A percentile compares a stretch with the other conserved stretches of the same genome.
phyloP scores from a whole-genome alignment of 1,140 invertebrate genomes.

The Asbolus verrucosus region DNA sequence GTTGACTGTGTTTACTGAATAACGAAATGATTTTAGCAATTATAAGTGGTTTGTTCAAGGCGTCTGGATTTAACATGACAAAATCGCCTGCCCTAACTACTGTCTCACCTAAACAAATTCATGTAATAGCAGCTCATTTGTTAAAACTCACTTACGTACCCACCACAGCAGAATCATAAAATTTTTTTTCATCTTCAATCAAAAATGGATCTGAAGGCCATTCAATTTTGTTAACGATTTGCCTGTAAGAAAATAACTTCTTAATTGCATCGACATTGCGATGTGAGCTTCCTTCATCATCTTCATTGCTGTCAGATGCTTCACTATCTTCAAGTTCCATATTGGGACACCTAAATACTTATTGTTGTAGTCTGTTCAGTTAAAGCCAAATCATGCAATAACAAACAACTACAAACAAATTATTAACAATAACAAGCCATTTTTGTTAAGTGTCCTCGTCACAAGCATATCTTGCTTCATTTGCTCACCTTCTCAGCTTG shows the following conservation, averaged over 20 bases:
- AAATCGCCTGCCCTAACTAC: constrained; percentile 69
- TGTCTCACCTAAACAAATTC: not conserved
- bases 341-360: constrained; percentile 74
- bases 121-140: too few relatives aligned
- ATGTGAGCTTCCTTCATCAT: constrained; percentile 50
- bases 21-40: not conserved
- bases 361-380: too few relatives aligned
- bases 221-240: too few relatives aligned
- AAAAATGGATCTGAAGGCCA: too few relatives aligned
- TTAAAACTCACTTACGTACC: too few relatives aligned
- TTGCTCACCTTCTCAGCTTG: constrained; percentile 61
- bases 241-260: not conserved
- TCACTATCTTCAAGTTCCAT: constrained; percentile 80
- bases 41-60: constrained; percentile 62
- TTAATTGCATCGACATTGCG: not conserved
- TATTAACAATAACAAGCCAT: too few relatives aligned
- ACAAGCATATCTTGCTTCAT: too few relatives aligned
- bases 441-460: too few relatives aligned
- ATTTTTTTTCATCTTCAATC: too few relatives aligned
- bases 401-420: too few relatives aligned
- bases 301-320: constrained; percentile 72
- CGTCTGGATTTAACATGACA: constrained; percentile 79
- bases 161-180: too few relatives aligned
- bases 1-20: not conserved
- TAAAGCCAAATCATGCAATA: too few relatives aligned